Evolutionary conservation across 2,888 invertebrate species (phyloP), one percentile per base, ranked within the genome.

Genomic region (Volucella zonaria): DNA sequence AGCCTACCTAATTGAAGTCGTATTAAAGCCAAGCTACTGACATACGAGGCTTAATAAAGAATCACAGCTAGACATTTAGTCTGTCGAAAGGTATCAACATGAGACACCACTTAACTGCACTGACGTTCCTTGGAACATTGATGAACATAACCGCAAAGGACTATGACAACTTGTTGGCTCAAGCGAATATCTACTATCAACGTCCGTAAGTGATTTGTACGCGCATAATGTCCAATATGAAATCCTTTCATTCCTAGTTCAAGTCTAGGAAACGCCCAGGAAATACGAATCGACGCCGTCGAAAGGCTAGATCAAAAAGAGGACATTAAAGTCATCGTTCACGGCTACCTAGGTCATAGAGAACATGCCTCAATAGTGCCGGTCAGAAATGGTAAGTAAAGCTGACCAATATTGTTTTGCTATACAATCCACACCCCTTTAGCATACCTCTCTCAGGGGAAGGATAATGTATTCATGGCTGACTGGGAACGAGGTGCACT

Each of bases 401-500:
- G 12, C 2, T 0, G 14, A 8, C 1, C n/a, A 0, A 2, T 12
- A 2, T 6, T 2, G 12, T 14, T 1, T 2, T n/a, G 18, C 6
- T 12, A 4, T 9, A 40, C 14, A 38, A 42, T 10, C 1, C 31
- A 31, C 15, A 3, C 11, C 8, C 6, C 73, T 85, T 8, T n/a
- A 90, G 92, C 91, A n/a, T 92, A 91, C 71, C 80, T 88, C 14
- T 87, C 89, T 0, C 89, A 89, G 61, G 91, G 91, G 11, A 86
- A 81, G 49, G 88, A 87, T 31, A 89, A 91, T 71, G 66, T 92
- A 0, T 86, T 90, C 3, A 61, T 91, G n/a, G 92, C 89, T 3
- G 92, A 92, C 58, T 92, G 92, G 92, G 81, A 88, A 15, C 87
- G 89, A 23, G 90, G 89, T 3, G 90, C 92, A 3, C 81, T 70